These are phyloP conservation scores for Noturus placidus DNA, from an alignment of 2,113 vertebrate species.

Conservation along the genomic window DNA sequence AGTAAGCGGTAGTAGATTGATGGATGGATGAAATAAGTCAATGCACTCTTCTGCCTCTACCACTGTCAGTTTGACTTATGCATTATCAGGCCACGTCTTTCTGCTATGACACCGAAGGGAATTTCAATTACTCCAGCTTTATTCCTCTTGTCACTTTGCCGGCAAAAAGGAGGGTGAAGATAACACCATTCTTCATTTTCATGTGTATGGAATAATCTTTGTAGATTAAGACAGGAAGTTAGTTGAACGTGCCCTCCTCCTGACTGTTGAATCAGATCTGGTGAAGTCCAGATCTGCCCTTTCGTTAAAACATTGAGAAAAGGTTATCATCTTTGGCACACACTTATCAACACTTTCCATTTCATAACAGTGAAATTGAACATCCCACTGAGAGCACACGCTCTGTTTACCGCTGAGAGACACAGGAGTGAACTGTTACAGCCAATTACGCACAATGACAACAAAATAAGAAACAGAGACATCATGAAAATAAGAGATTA, in stretches of 20 bases:
- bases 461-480: neutral
- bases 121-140: constrained; percentile 52
- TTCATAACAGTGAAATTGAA: constrained; percentile 24
- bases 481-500: neutral
- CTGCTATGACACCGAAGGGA: constrained; percentile 45
- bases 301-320: constrained; percentile 21
- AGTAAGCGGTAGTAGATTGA: too few relatives aligned
- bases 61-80: constrained; percentile 14
- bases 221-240: neutral
- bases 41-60: neutral
- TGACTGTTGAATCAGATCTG: neutral
- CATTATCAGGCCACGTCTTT: constrained; percentile 48
- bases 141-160: constrained; percentile 46
- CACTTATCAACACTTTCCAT: constrained; percentile 49
- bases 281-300: too few relatives aligned
- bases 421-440: neutral
- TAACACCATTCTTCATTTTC: constrained; percentile 24
- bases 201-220: neutral
- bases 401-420: neutral
- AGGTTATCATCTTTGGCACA: constrained; percentile 36
- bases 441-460: neutral
- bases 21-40: constrained; percentile 49
- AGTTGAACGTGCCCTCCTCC: neutral
- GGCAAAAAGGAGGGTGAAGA: constrained; percentile 50
- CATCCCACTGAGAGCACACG: neutral